Conservation (phyloP, 92 coral and sea anemone species). For the Paramuricea clavata region DNA sequence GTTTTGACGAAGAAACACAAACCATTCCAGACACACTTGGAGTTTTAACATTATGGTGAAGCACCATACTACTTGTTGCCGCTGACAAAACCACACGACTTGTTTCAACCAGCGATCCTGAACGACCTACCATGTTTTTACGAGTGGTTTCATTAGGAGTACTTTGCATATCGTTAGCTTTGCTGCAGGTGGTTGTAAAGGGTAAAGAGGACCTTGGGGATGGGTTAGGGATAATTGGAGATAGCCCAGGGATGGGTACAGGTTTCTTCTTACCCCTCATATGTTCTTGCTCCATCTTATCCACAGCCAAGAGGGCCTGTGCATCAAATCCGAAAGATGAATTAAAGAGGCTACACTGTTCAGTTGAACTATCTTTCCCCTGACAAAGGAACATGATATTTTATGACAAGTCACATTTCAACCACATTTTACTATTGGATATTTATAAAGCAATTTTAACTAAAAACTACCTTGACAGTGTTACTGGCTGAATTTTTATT, state of each 20-base stretch:
- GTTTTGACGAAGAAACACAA: too few relatives aligned
- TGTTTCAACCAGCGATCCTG: not conserved
- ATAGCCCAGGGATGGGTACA: not conserved
- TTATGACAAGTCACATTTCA: not conserved
- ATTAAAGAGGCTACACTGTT: constrained; percentile 52
- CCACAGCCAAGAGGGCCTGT: constrained; percentile 85
- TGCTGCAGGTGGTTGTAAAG: constrained; percentile 6
- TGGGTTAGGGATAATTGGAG: not conserved
- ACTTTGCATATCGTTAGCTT: constrained; percentile 7
- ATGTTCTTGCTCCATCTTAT: constrained; percentile 78
- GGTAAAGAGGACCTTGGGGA: not conserved
- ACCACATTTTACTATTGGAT: too few relatives aligned
- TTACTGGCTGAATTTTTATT: not conserved
- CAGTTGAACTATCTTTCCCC: constrained; percentile 10
- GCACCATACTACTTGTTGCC: too few relatives aligned
- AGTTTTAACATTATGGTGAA: too few relatives aligned
- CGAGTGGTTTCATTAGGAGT: not conserved
- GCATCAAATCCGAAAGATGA: constrained; percentile 95
- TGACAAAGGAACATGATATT: not conserved
- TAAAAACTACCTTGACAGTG: not conserved
- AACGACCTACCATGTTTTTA: not conserved
- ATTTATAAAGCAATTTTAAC: too few relatives aligned
- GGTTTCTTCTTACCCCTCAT: constrained; percentile 25
- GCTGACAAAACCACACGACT: not conserved
- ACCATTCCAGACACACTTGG: too few relatives aligned